Conservation (phyloP, 2,888 invertebrate genomes). For the Nephrotoma guestfalica region DNA sequence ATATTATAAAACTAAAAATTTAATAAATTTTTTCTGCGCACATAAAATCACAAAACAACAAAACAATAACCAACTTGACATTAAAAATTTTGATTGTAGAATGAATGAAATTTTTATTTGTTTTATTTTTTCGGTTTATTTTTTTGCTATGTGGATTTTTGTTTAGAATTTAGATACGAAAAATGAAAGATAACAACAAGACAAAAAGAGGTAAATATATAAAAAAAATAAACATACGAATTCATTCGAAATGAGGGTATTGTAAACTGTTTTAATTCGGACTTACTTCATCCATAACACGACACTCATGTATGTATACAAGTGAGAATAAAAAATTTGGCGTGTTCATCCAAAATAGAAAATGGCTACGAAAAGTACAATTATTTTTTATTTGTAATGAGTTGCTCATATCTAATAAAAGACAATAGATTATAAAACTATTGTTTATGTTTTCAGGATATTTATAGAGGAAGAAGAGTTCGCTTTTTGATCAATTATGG, state of each 20-base stretch:
- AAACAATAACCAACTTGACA: not conserved
- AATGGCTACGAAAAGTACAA: too few relatives aligned
- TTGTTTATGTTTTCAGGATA: too few relatives aligned
- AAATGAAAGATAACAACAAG: not conserved
- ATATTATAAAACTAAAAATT: not conserved
- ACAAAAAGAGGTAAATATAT: not conserved
- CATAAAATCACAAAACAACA: not conserved
- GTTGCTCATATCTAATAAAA: too few relatives aligned
- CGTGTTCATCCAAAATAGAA: too few relatives aligned
- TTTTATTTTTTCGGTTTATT: not conserved
- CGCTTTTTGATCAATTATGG: too few relatives aligned
- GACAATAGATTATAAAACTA: too few relatives aligned
- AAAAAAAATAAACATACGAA: not conserved
- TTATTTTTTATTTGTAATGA: too few relatives aligned
- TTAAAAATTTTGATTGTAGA: not conserved
- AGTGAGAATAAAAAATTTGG: too few relatives aligned
- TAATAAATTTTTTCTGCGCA: not conserved
- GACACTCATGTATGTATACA: too few relatives aligned
- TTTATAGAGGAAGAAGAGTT: too few relatives aligned
- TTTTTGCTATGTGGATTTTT: not conserved
- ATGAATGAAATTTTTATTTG: not conserved
- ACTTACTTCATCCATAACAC: too few relatives aligned
- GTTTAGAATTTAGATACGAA: too few relatives aligned
- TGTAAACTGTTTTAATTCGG: not conserved
- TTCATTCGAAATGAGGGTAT: not conserved